Evolutionary conservation across 2,113 vertebrate genomes (phyloP).

Genomic region (Otocyon megalotis): DNA sequence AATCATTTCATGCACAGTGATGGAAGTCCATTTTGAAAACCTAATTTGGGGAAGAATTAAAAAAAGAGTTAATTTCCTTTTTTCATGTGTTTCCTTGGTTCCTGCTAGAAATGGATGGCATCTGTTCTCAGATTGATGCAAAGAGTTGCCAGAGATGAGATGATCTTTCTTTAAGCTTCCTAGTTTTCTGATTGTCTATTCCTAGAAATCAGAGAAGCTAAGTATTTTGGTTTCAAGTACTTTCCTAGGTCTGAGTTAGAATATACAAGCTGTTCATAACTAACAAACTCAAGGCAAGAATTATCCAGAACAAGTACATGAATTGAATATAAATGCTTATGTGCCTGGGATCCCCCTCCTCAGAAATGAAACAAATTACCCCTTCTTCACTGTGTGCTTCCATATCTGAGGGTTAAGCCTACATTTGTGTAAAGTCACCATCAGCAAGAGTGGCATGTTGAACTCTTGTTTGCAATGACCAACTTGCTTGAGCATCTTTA

Average conservation of each 20-base stretch:
- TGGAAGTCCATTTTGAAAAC: background rate
- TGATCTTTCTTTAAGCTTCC: background rate
- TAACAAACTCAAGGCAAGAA: background rate
- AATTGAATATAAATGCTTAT: background rate
- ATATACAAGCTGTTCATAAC: background rate
- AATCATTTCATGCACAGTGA: background rate
- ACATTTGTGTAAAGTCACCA: background rate
- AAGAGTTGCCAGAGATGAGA: constrained; percentile 6
- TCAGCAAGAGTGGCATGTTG: background rate
- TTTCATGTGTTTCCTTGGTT: background rate
- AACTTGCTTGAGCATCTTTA: background rate
- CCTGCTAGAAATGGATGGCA: background rate
- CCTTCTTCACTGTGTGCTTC: background rate
- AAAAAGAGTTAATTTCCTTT: background rate
- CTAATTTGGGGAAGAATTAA: background rate
- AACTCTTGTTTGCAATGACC: background rate
- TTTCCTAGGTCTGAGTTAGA: constrained; percentile 4
- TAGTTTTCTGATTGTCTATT: background rate
- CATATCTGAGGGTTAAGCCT: background rate
- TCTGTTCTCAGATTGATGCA: background rate
- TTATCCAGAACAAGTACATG: background rate
- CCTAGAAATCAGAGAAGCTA: constrained; percentile 2
- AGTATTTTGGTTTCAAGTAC: constrained; percentile 7
- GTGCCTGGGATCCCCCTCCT: background rate
- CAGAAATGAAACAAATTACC: background rate